Evolutionary conservation across 2,113 vertebrate species (phyloP).

Genomic region (Platichthys flesus): DNA sequence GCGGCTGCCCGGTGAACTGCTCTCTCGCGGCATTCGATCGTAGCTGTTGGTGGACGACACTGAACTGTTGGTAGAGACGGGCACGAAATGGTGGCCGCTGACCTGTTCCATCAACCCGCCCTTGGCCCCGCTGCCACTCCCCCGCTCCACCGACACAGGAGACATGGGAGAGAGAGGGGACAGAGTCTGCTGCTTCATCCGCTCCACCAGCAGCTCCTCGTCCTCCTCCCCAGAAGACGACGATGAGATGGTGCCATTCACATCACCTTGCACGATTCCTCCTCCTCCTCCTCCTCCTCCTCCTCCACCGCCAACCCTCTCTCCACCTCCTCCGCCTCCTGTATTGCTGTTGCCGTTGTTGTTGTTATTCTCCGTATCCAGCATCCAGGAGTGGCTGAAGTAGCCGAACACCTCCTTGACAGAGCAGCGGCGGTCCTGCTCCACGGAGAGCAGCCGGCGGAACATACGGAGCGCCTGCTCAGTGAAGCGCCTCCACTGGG

Average conservation of each 20-base stretch:
- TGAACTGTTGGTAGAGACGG: slow-evolving; percentile 84
- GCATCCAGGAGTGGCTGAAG: slow-evolving; percentile 86
- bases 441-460: slow-evolving; percentile 84
- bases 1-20: slow-evolving; percentile 73
- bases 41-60: slow-evolving; percentile 87
- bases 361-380: slow-evolving; percentile 79
- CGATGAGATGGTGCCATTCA: slow-evolving; percentile 69
- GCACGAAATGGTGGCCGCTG: slow-evolving; percentile 78
- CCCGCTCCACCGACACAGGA: slow-evolving; percentile 57
- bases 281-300: slow-evolving; percentile 21
- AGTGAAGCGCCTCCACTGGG: slow-evolving; percentile 87
- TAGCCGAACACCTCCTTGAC: slow-evolving; percentile 87
- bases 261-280: slow-evolving; percentile 60
- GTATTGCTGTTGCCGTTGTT: slow-evolving; percentile 55
- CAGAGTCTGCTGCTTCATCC: slow-evolving; percentile 86
- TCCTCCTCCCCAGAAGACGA: slow-evolving; percentile 81
- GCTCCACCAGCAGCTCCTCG: slow-evolving; percentile 83
- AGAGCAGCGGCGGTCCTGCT: slow-evolving; percentile 84
- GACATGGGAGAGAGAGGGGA: slow-evolving; percentile 77
- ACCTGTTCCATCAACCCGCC: slow-evolving; percentile 68
- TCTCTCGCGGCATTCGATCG: slow-evolving; percentile 83
- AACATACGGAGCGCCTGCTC: slow-evolving; percentile 87
- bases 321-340: slow-evolving; percentile 25
- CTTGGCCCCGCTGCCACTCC: slow-evolving; percentile 60
- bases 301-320: slow-evolving; percentile 41